phyloP scores from a whole-genome alignment of 1,140 invertebrate species.

The Sipha flava region DNA sequence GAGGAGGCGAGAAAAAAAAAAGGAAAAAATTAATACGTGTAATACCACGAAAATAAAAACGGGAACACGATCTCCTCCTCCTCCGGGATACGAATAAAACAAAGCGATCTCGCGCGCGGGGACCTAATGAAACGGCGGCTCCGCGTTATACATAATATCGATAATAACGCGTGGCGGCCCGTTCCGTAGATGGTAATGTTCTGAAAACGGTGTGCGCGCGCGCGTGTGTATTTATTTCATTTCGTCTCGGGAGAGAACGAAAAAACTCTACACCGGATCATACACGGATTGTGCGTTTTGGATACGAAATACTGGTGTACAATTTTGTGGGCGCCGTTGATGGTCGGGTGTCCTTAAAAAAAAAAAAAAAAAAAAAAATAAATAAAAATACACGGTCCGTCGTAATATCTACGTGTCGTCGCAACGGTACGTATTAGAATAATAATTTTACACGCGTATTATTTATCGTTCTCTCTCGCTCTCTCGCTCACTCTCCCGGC shows the following conservation, averaged over 20 bases:
- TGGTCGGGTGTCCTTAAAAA: not conserved
- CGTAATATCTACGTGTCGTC: too few species aligned
- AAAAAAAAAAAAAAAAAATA: too few species aligned
- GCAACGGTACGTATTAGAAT: not conserved
- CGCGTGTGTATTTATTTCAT: too few species aligned
- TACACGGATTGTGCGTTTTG: not conserved
- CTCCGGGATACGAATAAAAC: not conserved
- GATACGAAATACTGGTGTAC: not conserved
- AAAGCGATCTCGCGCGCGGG: not conserved
- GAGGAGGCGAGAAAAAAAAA: not conserved
- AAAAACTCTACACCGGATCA: not conserved
- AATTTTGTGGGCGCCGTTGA: not conserved
- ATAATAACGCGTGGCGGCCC: not conserved
- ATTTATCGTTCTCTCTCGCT: not conserved
- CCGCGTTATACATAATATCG: not conserved
- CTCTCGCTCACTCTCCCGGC: too few species aligned
- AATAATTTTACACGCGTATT: not conserved
- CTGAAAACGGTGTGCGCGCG: not conserved
- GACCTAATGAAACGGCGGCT: not conserved
- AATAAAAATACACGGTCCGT: too few species aligned
- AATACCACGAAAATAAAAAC: not conserved
- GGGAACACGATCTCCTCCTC: not conserved
- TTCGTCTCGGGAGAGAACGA: not conserved
- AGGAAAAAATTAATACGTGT: not conserved
- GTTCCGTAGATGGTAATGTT: not conserved